Evolutionary conservation across 1,140 invertebrate species (phyloP).

Genomic region (Plectrocnemia conspersa): DNA sequence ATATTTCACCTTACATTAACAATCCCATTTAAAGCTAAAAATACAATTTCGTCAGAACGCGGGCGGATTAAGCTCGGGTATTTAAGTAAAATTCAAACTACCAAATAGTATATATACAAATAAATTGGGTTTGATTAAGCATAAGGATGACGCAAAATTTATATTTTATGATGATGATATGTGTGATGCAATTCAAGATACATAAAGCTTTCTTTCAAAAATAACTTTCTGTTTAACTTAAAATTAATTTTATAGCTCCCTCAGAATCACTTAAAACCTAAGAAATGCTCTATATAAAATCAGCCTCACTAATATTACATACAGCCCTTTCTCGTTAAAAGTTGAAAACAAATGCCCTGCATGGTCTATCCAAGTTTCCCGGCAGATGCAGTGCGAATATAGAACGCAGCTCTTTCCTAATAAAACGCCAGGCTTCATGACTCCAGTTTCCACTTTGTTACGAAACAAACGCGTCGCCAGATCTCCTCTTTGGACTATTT

Average conservation of each 20-base stretch:
- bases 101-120: neutral
- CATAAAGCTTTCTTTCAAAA: no score
- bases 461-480: no score
- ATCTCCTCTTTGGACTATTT: no score
- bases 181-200: no score
- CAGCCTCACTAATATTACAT: no score
- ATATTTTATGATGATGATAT: no score
- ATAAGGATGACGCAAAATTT: neutral
- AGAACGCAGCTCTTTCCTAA: slow-evolving; percentile 10
- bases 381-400: slow-evolving; percentile 10
- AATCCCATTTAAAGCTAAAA: neutral
- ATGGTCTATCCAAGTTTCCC: neutral
- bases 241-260: no score
- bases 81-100: neutral
- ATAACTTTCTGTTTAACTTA: no score
- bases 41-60: neutral
- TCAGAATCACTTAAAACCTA: no score
- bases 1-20: neutral
- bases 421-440: slow-evolving; percentile 14
- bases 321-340: no score
- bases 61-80: neutral
- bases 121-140: neutral
- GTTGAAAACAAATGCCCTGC: neutral
- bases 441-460: no score
- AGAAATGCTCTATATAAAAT: no score